Evolutionary conservation across 2,113 vertebrate species (phyloP), one percentile per base, ranked within the genome.

Genomic region (Thymallus thymallus): DNA sequence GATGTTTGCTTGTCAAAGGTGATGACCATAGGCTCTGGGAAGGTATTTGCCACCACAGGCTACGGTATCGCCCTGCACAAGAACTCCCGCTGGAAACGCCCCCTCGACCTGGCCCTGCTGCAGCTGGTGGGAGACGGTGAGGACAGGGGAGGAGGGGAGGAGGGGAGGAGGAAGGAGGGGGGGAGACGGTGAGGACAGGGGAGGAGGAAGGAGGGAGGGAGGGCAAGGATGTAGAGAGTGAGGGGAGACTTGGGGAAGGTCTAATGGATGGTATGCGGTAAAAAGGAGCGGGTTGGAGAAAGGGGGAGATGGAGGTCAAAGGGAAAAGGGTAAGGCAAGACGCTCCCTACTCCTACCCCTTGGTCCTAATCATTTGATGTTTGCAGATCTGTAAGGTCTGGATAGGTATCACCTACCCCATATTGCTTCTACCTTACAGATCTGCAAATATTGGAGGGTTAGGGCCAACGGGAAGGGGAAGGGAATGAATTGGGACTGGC

Each of bases 121-220:
- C 96, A 97, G 90, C 95, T 97, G 88, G 94, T 97, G 87, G 95
- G 96, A 72, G 95, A 97, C n/a, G 95, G 96, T 97, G 89, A 89
- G 94, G 71, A 66, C 68, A 29, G 18, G 66, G 55, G 23, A 26
- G 71, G 16, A 32, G 23, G 46, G 56, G 24, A 26, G 87, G 66
- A 91, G 89, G 72, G 85, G 35, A 61, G 75, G 45, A 72, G 68
- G 66, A 75, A 30, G 35, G 45, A 18, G 30, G 30, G 30, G 6
- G 30, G 30, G 96, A 72, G 95, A 97, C 14, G 95, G 96, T 97
- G 89, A 89, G 94, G 71, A 66, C 68, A 29, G 18, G 66, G 55
- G 29, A 16, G 71, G 60, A 5, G 24, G 65, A n/a, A 22, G 75
- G 24, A 18, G 1, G 16, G 1, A 45, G 71, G 69, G 68, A 30